These are phyloP conservation scores for Saccostrea cuccullata DNA, from an alignment of 1,140 invertebrate species.

Conservation along the genomic window DNA sequence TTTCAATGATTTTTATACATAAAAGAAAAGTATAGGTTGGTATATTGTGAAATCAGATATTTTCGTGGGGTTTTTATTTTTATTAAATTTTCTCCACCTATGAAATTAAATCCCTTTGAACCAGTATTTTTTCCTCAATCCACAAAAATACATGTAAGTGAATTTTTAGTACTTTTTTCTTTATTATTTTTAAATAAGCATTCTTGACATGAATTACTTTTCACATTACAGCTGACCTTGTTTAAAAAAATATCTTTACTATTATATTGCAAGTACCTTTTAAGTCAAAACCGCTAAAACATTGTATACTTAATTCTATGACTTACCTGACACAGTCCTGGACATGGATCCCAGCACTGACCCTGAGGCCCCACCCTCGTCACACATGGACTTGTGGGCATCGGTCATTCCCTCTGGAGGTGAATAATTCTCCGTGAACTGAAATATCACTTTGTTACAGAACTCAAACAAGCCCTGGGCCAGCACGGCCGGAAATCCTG, in stretches of 20 bases:
- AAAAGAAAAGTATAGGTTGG: no score
- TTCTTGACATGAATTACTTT: no score
- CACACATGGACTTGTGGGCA: conserved; percentile 63
- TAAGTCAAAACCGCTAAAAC: neutral
- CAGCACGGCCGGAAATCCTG: conserved; percentile 86
- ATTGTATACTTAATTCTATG: neutral
- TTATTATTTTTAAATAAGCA: no score
- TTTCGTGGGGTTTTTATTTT: no score
- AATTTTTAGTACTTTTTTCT: no score
- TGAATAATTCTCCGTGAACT: conserved; percentile 62
- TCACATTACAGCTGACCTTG: no score
- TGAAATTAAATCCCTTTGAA: no score
- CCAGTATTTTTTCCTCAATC: no score
- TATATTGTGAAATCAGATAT: no score
- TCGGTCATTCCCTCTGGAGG: conserved; percentile 65
- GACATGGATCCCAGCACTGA: conserved; percentile 16
- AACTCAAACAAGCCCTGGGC: conserved; percentile 78
- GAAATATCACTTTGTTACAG: conserved; percentile 72
- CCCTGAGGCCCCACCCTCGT: conserved; percentile 28
- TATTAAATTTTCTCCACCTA: no score
- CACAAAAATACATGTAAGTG: no score
- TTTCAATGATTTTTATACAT: no score
- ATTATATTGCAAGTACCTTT: neutral
- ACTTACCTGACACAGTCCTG: conserved; percentile 1
- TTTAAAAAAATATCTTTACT: neutral